A percentile compares a stretch with the other conserved stretches of the same genome.
These are phyloP conservation scores for Phoebastria nigripes DNA, from an alignment of 2,797 vertebrate genomes.

Conservation along the genomic window DNA sequence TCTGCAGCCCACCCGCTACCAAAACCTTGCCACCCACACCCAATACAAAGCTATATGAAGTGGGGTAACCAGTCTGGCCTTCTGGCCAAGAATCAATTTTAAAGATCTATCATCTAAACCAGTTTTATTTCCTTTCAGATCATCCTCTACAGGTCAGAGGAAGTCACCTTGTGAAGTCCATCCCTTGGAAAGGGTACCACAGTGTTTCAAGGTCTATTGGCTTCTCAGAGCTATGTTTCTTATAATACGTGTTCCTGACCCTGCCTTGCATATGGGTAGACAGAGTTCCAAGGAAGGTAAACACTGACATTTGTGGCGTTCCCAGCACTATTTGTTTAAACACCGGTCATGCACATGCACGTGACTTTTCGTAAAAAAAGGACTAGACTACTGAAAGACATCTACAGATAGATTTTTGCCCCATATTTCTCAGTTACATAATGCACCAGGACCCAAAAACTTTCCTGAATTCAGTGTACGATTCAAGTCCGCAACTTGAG, in stretches of 20 bases:
- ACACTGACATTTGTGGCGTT: background rate
- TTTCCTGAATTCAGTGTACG: background rate
- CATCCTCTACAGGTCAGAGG: background rate
- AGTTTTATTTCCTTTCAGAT: background rate
- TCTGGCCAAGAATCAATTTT: background rate
- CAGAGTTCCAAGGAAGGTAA: background rate
- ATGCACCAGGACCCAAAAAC: background rate
- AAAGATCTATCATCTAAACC: background rate
- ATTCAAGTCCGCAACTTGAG: background rate
- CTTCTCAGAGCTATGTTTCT: background rate
- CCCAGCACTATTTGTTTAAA: background rate
- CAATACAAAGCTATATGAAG: background rate
- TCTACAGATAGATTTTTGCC: background rate
- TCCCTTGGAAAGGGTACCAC: background rate
- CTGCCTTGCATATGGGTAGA: background rate
- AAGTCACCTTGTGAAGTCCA: background rate
- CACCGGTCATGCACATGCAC: rapidly evolving
- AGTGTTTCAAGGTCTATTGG: background rate
- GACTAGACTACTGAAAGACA: background rate
- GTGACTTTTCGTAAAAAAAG: background rate
- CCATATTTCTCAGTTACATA: background rate
- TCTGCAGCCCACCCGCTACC: background rate
- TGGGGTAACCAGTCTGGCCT: background rate
- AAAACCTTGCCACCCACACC: background rate
- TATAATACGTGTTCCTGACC: background rate